Base-by-base conservation (phyloP, 2,797 vertebrate species). In the Emydoidea blandingii region DNA sequence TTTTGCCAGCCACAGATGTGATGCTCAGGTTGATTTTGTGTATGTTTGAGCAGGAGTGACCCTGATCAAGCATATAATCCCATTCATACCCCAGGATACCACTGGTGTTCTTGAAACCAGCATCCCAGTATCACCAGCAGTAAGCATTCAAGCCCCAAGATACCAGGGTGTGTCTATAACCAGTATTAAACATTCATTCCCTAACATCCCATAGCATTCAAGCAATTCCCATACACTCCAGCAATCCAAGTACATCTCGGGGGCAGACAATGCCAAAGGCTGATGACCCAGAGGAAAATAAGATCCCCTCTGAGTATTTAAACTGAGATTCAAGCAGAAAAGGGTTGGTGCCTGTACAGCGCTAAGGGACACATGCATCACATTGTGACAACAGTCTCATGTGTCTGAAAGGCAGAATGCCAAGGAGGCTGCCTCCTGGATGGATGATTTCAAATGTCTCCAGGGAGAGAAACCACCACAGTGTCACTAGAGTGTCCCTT, bases 341-440 rank as follows among this genome's bases (percentile, higher is more conserved):
- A 44, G 6, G 41, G 76, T 65, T 25, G 31, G 49, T 37, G 53
- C 1, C 34, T 86, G 44, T n/a, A 50, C 5, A 47, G 86, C 54
- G 90, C 83, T 85, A 4, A 29, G 86, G 95, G 92, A 95, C 81
- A 91, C 1, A 12, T 83, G 68, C 23, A 1, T 92, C 90, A 91
- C 59, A 59, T 50, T 1, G 18, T 96, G 95, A 96, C 90, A 92
- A 80, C 14, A 50, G 59, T 2, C 83, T 91, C 6, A 3, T 74
- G 21, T 44, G 72, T 41, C 72, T 76, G 23, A 76, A 27, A 47
- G 23, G 41, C 72, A 91, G 91, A 95, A 89, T 25, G 81, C 88
- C 95, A 87, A 92, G 94, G 92, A 87, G 81, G 88, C 83, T 95
- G 95, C 90, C 90, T 96, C 89, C 65, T 89, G 90, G 94, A 96